phyloP scores from a whole-genome alignment of 2,888 invertebrate species.

The Diaprepes abbreviatus region DNA sequence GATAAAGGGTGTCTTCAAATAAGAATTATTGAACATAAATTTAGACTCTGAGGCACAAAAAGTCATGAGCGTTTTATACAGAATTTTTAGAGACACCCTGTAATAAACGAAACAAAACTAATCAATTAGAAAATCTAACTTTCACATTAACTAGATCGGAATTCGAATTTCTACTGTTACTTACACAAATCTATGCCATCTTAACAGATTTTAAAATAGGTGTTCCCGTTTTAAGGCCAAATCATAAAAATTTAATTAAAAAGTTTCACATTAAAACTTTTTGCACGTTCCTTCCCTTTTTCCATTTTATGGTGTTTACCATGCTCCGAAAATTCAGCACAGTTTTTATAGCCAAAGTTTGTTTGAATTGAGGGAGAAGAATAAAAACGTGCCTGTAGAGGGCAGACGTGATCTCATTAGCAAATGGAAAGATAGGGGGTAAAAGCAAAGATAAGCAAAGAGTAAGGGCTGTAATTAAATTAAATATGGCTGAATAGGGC shows the following conservation, averaged over 20 bases:
- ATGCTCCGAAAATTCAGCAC: constrained; percentile 34
- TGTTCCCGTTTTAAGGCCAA: background rate
- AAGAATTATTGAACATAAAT: no score
- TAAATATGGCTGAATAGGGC: background rate
- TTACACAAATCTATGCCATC: background rate
- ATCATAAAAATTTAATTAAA: constrained; percentile 17
- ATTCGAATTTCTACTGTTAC: no score
- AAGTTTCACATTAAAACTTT: constrained; percentile 26
- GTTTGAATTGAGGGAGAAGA: constrained; percentile 32
- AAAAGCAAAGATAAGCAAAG: background rate
- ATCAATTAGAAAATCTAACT: no score
- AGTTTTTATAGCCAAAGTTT: constrained; percentile 35
- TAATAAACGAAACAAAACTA: no score
- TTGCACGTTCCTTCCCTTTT: constrained; percentile 23
- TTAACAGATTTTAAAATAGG: background rate
- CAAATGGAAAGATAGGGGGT: constrained; percentile 2
- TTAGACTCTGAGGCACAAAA: no score
- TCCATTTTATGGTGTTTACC: constrained; percentile 25
- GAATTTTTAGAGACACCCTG: no score
- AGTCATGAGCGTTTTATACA: no score
- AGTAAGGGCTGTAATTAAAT: background rate
- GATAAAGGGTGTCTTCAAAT: no score
- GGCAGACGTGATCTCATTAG: constrained; percentile 23
- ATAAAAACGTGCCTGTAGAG: constrained; percentile 14
- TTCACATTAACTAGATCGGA: no score